Evolutionary conservation across 2,888 invertebrate species (phyloP).

Genomic region (Drosophila mulleri): DNA sequence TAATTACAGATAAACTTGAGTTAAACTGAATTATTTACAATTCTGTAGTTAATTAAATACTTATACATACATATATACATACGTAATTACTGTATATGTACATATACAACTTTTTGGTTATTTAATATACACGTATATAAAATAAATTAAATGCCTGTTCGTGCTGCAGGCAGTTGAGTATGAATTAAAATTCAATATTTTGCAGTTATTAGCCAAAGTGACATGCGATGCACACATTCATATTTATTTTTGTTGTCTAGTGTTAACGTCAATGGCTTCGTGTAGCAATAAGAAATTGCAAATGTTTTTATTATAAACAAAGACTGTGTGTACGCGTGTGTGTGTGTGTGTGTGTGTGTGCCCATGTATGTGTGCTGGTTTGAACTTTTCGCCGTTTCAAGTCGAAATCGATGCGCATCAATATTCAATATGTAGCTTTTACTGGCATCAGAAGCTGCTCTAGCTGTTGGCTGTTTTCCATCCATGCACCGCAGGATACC

Average conservation of each 20-base stretch:
- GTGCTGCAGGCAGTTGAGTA: neutral
- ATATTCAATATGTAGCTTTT: constrained; percentile 79
- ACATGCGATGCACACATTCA: neutral
- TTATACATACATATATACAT: too few species aligned
- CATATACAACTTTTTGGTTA: too few species aligned
- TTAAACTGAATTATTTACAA: too few species aligned
- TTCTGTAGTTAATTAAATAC: too few species aligned
- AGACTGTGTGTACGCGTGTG: constrained; percentile 13
- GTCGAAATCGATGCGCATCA: constrained; percentile 80
- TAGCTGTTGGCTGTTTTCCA: constrained; percentile 10
- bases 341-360: constrained; percentile 12
- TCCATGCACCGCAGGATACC: constrained; percentile 5
- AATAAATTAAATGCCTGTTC: too few species aligned
- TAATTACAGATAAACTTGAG: too few species aligned
- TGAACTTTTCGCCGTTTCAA: constrained; percentile 73
- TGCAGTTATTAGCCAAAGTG: neutral
- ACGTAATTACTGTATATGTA: too few species aligned
- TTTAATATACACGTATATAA: too few species aligned
- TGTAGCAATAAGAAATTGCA: constrained; percentile 63
- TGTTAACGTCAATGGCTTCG: constrained; percentile 42
- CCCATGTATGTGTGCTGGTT: constrained; percentile 23
- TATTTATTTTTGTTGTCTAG: constrained; percentile 40
- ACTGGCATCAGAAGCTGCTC: constrained; percentile 53
- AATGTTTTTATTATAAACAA: constrained; percentile 81
- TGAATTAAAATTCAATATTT: neutral